Percentiles rank a stretch among this genome's conserved stretches.
phyloP scores from a whole-genome alignment of 2,797 vertebrate genomes.

The Acanthurus lineatus region DNA sequence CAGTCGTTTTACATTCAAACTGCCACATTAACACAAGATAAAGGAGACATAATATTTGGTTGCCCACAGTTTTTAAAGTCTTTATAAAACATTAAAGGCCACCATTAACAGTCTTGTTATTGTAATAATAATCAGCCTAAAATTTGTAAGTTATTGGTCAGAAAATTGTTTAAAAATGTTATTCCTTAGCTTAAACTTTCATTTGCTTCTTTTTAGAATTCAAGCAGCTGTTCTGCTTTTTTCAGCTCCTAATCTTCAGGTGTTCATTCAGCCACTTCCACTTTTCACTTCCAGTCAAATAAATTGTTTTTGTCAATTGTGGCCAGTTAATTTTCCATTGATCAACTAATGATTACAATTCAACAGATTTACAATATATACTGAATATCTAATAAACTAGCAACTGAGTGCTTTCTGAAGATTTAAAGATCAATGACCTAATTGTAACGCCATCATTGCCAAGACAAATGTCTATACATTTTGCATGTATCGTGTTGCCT shows the following conservation, averaged over 20 bases:
- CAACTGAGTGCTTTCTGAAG: neutral
- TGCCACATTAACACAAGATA: neutral
- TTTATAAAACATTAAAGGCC: neutral
- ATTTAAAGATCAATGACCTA: neutral
- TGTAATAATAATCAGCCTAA: too few relatives aligned
- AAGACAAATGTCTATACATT: neutral
- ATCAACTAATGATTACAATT: neutral
- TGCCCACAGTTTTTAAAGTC: neutral
- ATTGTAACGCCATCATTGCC: neutral
- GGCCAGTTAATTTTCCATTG: too few relatives aligned
- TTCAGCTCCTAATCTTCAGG: neutral
- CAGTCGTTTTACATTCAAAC: neutral
- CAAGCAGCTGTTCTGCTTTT: neutral
- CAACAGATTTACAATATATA: neutral
- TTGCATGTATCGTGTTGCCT: slow-evolving; percentile 2
- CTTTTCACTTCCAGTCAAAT: neutral
- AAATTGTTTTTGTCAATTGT: neutral
- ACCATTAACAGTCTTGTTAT: neutral
- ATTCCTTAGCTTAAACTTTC: neutral
- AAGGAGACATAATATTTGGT: neutral
- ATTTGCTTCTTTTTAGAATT: neutral
- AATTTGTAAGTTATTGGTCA: too few relatives aligned
- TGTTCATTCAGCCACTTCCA: neutral
- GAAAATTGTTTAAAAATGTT: too few relatives aligned
- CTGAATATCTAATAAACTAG: neutral